Conservation (phyloP, 1,140 invertebrate species). For the Drosophila grimshawi region DNA sequence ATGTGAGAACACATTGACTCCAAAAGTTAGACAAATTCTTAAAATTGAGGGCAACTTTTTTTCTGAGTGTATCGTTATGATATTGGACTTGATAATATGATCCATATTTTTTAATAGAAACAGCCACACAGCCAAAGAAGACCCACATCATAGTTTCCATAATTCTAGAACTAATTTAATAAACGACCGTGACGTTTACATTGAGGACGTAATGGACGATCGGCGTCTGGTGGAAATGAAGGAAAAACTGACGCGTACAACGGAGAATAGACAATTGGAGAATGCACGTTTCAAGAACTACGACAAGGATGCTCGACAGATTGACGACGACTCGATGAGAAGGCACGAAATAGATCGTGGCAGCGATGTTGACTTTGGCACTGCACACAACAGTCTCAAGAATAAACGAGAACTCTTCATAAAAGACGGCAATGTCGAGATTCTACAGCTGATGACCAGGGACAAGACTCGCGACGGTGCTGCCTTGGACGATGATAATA, state of each 20-base stretch:
- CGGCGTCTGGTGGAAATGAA: slow-evolving; percentile 81
- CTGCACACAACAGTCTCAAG: slow-evolving; percentile 71
- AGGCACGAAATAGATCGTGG: slow-evolving; percentile 91
- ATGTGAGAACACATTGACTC: too few species aligned
- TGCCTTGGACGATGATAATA: slow-evolving; percentile 85
- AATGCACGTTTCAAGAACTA: slow-evolving; percentile 85
- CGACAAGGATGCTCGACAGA: slow-evolving; percentile 87
- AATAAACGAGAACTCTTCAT: slow-evolving; percentile 89
- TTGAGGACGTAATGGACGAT: slow-evolving; percentile 86
- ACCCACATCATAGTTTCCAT: slow-evolving; percentile 79
- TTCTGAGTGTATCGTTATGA: too few species aligned
- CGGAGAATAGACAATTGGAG: slow-evolving; percentile 82
- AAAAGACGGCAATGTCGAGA: slow-evolving; percentile 92
- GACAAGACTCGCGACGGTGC: slow-evolving; percentile 84
- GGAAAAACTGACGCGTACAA: slow-evolving; percentile 75
- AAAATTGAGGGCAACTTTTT: too few species aligned
- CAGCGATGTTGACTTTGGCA: slow-evolving; percentile 87
- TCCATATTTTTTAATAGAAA: slow-evolving; percentile 48
- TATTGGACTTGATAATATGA: neutral
- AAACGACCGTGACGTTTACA: slow-evolving; percentile 87
- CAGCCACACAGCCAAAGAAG: slow-evolving; percentile 77
- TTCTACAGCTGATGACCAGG: slow-evolving; percentile 91
- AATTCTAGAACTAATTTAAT: slow-evolving; percentile 84
- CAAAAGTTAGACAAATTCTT: too few species aligned
- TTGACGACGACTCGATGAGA: slow-evolving; percentile 89